Base-by-base conservation (phyloP, 2,888 invertebrate species). In the Erpobdella octoculata region DNA sequence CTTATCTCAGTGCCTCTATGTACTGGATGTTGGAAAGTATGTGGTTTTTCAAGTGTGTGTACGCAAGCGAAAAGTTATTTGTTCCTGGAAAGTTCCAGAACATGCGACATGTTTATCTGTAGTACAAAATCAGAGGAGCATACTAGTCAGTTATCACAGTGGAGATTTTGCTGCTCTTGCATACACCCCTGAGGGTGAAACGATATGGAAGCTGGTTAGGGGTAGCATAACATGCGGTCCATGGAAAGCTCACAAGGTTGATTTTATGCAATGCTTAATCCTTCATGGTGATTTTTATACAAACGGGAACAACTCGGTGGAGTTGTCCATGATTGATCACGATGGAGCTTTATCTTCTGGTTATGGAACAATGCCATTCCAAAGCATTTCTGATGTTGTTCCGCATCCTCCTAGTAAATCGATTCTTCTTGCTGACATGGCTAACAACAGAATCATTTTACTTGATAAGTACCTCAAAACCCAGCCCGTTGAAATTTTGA, bases 361-460 rank as follows among this genome's bases (percentile, higher is more conserved):
- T 37, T 69, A 21, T 33, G 58, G 58, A 9, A 35, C n/a, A 6
- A n/a, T 33, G 3, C 15, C n/a, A 21, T 69, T 69, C 58, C n/a
- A 58, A n/a, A 69, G 58, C 33, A 53, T 69, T 31, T 69, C 69
- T 31, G 69, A 69, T 31, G 31, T 69, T 2, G 35, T n/a, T 3
- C 12, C 36, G 28, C 69, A 69, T 28, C 53, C 12, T 18, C 69
- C 69, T 1, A 33, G 58, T 9, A 28, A 36, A 28, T 8, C 31
- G 9, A 58, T 69, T 25, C 58, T 69, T 6, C 21, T 69, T 25
- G 37, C 69, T n/a, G 69, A 69, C 21, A 9, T 35, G 6, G n/a
- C 3, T 21, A 36, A 12, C 18, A 69, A 69, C 36, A 41, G 37
- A 31, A 36, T 69, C 25, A 41, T 69, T 28, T 6, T 48, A 4